Conservation (phyloP, 2,113 vertebrate genomes). For the Cochlearius cochlearius region DNA sequence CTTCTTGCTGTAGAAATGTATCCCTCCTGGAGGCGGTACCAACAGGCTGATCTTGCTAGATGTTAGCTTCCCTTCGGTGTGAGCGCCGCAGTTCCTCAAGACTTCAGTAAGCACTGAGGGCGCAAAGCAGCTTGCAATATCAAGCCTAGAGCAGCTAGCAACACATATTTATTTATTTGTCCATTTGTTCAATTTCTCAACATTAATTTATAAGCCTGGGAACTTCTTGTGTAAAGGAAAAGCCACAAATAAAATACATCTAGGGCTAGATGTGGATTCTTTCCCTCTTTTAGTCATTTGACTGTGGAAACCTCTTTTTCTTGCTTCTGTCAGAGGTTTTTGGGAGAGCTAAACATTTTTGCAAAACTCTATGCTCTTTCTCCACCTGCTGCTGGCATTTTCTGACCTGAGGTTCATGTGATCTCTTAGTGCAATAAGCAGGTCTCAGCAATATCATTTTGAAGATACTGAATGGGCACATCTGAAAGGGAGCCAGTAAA, state of each 20-base stretch:
- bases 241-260: not conserved
- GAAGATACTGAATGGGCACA: not conserved
- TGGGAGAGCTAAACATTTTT: not conserved
- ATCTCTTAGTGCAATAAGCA: not conserved
- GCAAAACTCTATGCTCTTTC: not conserved
- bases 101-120: not conserved
- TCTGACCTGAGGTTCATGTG: not conserved
- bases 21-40: not conserved
- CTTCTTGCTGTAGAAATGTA: not conserved
- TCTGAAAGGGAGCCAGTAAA: not conserved
- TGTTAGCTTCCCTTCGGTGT: not conserved
- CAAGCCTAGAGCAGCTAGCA: not conserved
- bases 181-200: not conserved
- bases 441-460: not conserved
- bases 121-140: not conserved
- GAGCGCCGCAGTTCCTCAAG: not conserved
- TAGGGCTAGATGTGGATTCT: not conserved
- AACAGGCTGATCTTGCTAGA: not conserved
- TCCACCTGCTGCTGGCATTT: not conserved
- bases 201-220: not conserved
- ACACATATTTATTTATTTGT: not conserved
- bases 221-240: not conserved
- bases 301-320: not conserved
- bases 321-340: not conserved
- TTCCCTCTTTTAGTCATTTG: not conserved